Base-by-base conservation (phyloP, 2,888 invertebrate genomes). In the Amphiduros pacificus region DNA sequence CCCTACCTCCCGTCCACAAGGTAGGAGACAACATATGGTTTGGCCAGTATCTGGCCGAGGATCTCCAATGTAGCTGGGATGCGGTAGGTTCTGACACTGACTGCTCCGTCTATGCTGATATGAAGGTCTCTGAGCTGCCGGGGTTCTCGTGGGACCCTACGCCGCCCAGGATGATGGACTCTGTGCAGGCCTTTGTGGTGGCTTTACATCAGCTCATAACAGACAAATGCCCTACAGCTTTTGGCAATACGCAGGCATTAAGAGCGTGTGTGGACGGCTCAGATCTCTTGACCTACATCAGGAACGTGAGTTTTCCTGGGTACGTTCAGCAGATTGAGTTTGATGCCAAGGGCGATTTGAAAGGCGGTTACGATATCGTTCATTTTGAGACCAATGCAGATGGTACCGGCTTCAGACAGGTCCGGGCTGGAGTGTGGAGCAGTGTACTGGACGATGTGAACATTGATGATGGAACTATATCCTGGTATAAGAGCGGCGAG, bases 281-380 rank as follows among this genome's bases (percentile, higher is more conserved):
- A 20, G 63, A 63, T 3, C 64, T 74, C 20, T 60, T 68, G n/a
- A 49, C 61, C 22, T 66, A 67, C 40, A 57, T 75, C 5, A 67
- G 68, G 50, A 64, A 60, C 6, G 63, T 72, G n/a, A n/a, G n/a
- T n/a, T n/a, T n/a, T n/a, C n/a, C n/a, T n/a, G n/a, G n/a, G n/a
- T n/a, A n/a, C n/a, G n/a, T n/a, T n/a, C n/a, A n/a, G n/a, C n/a
- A n/a, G n/a, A n/a, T n/a, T n/a, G n/a, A n/a, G n/a, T n/a, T n/a
- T 57, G 73, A 74, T 60, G 60, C 65, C 40, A 65, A 73, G 24
- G 76, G 76, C 0, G 74, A 76, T 52, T 63, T 72, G 1, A 62
- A 72, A 31, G 71, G 73, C 2, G 66, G 67, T 40, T 73, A 73
- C 31, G 54, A n/a, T n/a, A n/a, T n/a, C n/a, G n/a, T n/a, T n/a